Evolutionary conservation across 2,888 invertebrate genomes (phyloP).

Genomic region (Zelleria hepariella): DNA sequence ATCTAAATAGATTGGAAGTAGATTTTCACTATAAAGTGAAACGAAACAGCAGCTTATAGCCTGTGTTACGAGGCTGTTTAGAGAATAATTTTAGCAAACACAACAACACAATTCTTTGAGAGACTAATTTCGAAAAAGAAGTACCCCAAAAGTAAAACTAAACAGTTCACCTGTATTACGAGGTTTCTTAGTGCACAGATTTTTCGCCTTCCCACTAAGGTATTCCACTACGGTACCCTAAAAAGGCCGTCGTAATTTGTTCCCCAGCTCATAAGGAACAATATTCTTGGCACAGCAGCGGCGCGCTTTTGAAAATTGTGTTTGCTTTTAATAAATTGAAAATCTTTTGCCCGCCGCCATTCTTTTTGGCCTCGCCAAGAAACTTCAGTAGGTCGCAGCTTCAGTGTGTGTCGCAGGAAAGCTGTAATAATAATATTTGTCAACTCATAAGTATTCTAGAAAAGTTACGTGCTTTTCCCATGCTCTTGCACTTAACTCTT

Average conservation of each 20-base stretch:
- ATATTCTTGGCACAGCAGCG: constrained; percentile 22
- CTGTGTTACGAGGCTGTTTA: no score
- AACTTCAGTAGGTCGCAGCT: background rate
- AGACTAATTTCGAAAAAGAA: background rate
- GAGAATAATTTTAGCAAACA: no score
- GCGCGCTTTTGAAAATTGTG: constrained; percentile 32
- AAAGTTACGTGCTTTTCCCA: no score
- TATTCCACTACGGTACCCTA: background rate
- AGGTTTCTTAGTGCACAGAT: no score
- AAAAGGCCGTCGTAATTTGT: background rate
- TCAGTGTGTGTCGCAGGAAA: no score
- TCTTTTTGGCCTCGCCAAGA: constrained; percentile 4
- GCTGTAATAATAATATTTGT: no score
- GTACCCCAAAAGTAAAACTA: background rate
- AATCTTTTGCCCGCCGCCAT: constrained; percentile 33
- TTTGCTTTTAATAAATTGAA: constrained; percentile 54
- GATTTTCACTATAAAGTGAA: no score
- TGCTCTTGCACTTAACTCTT: no score
- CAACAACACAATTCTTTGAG: no score
- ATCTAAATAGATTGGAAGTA: no score
- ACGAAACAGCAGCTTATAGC: no score
- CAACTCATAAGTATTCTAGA: no score
- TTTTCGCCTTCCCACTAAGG: background rate
- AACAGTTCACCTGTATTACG: background rate
- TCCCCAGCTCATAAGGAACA: constrained; percentile 22